Percentiles rank a stretch among this genome's conserved stretches.
Evolutionary conservation across 2,888 invertebrate genomes (phyloP).

Genomic region (Halocaridina rubra): DNA sequence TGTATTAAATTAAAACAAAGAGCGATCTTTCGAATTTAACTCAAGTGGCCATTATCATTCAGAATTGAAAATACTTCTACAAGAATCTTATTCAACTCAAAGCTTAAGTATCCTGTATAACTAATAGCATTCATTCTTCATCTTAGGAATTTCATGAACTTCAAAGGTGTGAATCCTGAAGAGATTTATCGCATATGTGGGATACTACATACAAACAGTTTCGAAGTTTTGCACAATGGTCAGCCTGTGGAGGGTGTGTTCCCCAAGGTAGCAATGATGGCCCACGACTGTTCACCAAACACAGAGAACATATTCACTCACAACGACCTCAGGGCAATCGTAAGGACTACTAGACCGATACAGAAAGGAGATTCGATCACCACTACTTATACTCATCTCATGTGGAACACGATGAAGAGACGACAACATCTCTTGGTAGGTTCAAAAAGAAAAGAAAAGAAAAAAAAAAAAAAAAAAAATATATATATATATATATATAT

Average conservation of each 20-base stretch:
- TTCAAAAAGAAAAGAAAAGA: not conserved
- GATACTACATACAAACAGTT: slow-evolving; percentile 22
- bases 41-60: too few relatives aligned
- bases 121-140: not conserved
- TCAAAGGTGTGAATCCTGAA: not conserved
- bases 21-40: too few relatives aligned
- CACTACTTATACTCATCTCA: not conserved
- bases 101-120: not conserved
- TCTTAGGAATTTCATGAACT: not conserved
- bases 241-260: slow-evolving; percentile 76
- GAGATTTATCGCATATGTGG: slow-evolving; percentile 32
- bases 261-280: slow-evolving; percentile 77
- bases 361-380: not conserved
- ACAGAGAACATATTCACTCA: slow-evolving; percentile 68
- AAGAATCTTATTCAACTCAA: too few relatives aligned
- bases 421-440: not conserved
- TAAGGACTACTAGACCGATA: not conserved
- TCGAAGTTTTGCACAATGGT: slow-evolving; percentile 62
- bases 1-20: too few relatives aligned
- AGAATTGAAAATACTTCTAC: too few relatives aligned
- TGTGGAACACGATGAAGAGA: not conserved
- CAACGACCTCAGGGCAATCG: not conserved
- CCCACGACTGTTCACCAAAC: slow-evolving; percentile 79
- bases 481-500: too few relatives aligned
- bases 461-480: too few relatives aligned